phyloP scores from a whole-genome alignment of 2,113 vertebrate genomes.

The Lepus timidus region DNA sequence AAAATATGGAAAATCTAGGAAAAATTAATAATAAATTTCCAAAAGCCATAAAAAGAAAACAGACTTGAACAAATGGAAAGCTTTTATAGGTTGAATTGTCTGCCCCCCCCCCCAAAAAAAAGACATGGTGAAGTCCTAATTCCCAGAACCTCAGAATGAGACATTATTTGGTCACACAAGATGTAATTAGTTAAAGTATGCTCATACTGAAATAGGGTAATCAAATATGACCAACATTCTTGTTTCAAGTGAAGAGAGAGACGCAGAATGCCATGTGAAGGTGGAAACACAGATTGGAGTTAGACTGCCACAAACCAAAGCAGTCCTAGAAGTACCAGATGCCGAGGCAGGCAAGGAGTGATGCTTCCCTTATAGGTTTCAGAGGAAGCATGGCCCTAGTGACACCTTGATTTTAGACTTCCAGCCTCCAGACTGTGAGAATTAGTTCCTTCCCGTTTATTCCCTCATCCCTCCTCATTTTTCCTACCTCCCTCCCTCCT shows the following conservation, averaged over 20 bases:
- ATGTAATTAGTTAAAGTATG: slow-evolving; percentile 9
- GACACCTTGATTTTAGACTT: no score
- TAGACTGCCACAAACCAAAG: neutral
- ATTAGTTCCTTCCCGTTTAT: neutral
- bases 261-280: neutral
- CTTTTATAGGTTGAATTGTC: neutral
- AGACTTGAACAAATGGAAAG: slow-evolving; percentile 17
- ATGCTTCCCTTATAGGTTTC: neutral
- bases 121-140: neutral
- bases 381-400: no score
- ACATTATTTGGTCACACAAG: neutral
- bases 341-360: neutral
- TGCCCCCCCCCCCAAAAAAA: neutral
- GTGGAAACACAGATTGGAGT: neutral
- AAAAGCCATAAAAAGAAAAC: neutral
- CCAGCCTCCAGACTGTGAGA: neutral
- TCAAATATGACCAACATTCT: neutral
- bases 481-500: no score
- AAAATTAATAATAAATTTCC: neutral
- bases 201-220: neutral
- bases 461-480: no score
- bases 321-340: neutral
- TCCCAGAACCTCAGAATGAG: neutral
- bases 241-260: neutral
- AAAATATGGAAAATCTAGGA: neutral